Base-by-base conservation (phyloP, 2,888 invertebrate genomes). In the Apodemia zela region DNA sequence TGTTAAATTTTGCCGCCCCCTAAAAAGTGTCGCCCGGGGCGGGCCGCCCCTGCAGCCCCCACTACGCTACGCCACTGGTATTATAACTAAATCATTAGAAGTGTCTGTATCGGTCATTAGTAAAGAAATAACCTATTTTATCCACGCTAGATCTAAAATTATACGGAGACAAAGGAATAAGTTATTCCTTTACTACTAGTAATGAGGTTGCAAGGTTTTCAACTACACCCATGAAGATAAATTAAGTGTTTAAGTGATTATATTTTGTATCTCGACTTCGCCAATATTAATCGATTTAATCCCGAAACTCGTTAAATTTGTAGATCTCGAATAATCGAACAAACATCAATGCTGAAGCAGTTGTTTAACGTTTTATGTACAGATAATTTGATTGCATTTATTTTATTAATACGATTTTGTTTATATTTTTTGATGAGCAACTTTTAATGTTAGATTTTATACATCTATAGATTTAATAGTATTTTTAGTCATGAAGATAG, bases 371-470 rank as follows among this genome's bases (percentile, higher is more conserved):
- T 57, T 57, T 57, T 54, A 54, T 54, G 54, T 54, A 54, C 13
- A 54, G 54, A 54, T 54, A 25, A 54, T 54, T 61, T 60, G 51
- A 73, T 75, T 81, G 85, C 85, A 84, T 84, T 85, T 85, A 80
- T 80, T 75, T 74, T 71, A 62, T 51, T 72, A 67, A 70, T 69
- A 74, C 71, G 68, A 66, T 67, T 75, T 73, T 73, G 69, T 73
- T 73, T 72, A 75, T 78, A 79, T 82, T 82, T 82, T 84, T 74
- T 73, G 47, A 82, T 70, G 76, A 79, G 78, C 78, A 82, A 79
- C 75, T 73, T 76, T 74, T 71, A 68, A 70, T 61, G 66, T 79
- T 78, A 54, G 54, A 54, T 54, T 54, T 54, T 25, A 54, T 54
- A 54, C 25, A 11, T 25, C 15, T 54, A 25, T 51, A 51, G 51